phyloP scores from a whole-genome alignment of 1,140 invertebrate genomes.

The Coelopa frigida region DNA sequence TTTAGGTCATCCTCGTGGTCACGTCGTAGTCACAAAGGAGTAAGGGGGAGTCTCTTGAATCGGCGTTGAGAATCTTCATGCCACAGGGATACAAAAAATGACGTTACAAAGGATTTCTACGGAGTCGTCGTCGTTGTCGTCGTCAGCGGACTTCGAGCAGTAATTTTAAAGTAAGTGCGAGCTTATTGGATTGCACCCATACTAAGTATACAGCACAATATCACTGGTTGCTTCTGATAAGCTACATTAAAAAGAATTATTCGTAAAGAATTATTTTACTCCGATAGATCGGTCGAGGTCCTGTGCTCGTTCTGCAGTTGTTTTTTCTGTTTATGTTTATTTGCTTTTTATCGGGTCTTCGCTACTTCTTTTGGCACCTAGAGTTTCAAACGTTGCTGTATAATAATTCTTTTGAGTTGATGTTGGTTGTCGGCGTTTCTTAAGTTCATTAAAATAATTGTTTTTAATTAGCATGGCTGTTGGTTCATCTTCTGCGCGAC shows the following conservation, averaged over 20 bases:
- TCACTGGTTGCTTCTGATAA: slow-evolving; percentile 42
- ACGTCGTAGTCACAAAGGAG: too few relatives aligned
- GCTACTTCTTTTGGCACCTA: too few relatives aligned
- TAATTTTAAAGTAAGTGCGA: slow-evolving; percentile 30
- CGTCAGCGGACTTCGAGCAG: background rate
- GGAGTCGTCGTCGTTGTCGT: too few relatives aligned
- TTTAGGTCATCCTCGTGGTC: too few relatives aligned
- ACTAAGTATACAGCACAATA: slow-evolving; percentile 46
- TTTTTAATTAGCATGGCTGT: slow-evolving; percentile 43
- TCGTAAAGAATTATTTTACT: background rate
- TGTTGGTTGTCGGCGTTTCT: background rate
- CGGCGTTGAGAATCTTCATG: slow-evolving; percentile 17
- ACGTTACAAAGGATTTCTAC: slow-evolving; percentile 27
- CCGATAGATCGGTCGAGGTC: too few relatives aligned
- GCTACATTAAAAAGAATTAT: slow-evolving; percentile 4
- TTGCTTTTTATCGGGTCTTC: too few relatives aligned
- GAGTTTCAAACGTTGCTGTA: too few relatives aligned
- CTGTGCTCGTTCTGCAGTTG: too few relatives aligned
- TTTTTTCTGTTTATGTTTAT: too few relatives aligned
- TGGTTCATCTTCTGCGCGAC: slow-evolving; percentile 57
- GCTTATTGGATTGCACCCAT: slow-evolving; percentile 45
- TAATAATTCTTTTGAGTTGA: too few relatives aligned
- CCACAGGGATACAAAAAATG: slow-evolving; percentile 24
- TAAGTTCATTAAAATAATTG: slow-evolving; percentile 31
- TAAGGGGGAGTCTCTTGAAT: slow-evolving; percentile 43